Evolutionary conservation across 2,888 invertebrate species (phyloP).

Genomic region (Priocnemis perturbator): DNA sequence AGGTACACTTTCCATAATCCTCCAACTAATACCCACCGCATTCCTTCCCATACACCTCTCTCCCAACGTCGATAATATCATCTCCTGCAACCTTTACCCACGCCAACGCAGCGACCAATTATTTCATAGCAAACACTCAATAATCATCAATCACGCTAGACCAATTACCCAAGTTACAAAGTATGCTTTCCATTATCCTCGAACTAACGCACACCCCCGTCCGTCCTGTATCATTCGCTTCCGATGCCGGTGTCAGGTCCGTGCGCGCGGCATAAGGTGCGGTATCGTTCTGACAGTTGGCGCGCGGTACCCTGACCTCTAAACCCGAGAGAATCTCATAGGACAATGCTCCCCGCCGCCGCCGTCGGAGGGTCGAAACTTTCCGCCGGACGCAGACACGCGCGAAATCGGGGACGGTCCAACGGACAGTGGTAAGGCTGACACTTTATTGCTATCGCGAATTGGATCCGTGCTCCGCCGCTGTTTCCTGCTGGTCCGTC

Average conservation of each 20-base stretch:
- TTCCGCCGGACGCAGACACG: slow-evolving; percentile 31
- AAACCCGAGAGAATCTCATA: slow-evolving; percentile 21
- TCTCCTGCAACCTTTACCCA: too few relatives aligned
- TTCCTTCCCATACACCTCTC: too few relatives aligned
- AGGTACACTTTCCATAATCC: too few relatives aligned
- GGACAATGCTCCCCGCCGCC: slow-evolving; percentile 37
- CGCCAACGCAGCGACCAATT: too few relatives aligned
- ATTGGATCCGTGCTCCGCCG: slow-evolving; percentile 5
- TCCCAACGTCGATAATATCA: too few relatives aligned
- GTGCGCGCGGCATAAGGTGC: not conserved
- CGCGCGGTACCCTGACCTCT: slow-evolving; percentile 18
- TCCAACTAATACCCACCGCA: too few relatives aligned
- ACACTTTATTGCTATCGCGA: slow-evolving; percentile 51
- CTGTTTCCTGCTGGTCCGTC: not conserved
- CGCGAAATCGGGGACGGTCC: slow-evolving; percentile 41
- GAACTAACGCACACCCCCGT: not conserved
- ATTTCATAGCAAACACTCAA: too few relatives aligned
- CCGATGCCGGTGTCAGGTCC: not conserved
- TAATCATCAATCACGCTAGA: too few relatives aligned
- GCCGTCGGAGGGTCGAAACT: slow-evolving; percentile 27
- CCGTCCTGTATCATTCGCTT: not conserved
- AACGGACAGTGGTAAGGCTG: slow-evolving; percentile 44
- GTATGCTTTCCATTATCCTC: too few relatives aligned
- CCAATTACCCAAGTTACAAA: too few relatives aligned
- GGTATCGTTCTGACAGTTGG: slow-evolving; percentile 28